Conservation (phyloP, 2,113 vertebrate species). For the Crotalus horridus region DNA sequence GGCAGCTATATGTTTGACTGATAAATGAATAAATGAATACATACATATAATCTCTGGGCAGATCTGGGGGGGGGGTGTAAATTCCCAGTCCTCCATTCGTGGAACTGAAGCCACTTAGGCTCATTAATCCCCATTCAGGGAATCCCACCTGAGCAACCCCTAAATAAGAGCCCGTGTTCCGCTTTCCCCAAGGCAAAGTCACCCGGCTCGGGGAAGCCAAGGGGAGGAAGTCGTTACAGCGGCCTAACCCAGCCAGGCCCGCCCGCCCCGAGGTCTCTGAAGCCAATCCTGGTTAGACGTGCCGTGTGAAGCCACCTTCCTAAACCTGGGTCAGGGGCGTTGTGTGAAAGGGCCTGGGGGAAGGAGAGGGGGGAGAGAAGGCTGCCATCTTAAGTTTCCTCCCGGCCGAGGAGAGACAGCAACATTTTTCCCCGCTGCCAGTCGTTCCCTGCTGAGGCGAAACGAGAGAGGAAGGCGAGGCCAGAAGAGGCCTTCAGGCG, state of each 20-base stretch:
- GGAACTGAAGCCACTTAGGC: background rate
- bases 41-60: background rate
- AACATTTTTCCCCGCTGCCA: background rate
- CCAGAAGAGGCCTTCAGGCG: background rate
- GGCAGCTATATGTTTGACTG: too few species aligned
- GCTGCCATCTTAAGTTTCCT: background rate
- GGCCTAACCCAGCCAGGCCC: background rate
- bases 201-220: background rate
- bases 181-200: background rate
- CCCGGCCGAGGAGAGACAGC: background rate
- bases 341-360: background rate
- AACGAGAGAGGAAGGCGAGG: background rate
- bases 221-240: too few species aligned
- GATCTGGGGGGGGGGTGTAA: background rate
- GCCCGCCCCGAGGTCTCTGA: background rate
- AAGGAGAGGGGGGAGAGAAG: background rate
- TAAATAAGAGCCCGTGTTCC: background rate
- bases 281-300: background rate
- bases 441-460: background rate
- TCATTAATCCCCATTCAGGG: background rate
- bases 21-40: too few species aligned
- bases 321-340: too few species aligned
- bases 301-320: background rate
- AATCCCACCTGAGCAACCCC: background rate
- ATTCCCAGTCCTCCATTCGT: background rate